Percentiles rank a stretch among this genome's conserved stretches.
phyloP scores from a whole-genome alignment of 1,140 invertebrate species.

The Papilio xuthus region DNA sequence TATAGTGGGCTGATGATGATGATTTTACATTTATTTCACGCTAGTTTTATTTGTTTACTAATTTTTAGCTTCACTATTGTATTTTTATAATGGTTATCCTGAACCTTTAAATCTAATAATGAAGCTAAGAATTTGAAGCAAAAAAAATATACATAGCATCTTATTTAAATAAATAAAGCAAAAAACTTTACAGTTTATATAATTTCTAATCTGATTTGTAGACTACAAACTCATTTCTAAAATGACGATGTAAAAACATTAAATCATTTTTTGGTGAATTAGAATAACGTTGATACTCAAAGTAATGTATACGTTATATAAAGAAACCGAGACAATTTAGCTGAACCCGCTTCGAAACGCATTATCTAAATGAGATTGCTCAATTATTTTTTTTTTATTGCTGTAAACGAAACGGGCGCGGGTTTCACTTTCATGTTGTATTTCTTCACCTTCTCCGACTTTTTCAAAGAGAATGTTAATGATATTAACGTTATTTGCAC shows the following conservation, averaged over 20 bases:
- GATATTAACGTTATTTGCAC: conserved; percentile 16
- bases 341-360: conserved; percentile 8
- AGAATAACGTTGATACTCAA: background rate
- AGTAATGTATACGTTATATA: background rate
- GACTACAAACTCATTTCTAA: background rate
- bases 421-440: conserved; percentile 8
- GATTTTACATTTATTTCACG: too few species aligned
- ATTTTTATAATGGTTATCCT: too few species aligned
- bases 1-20: too few species aligned
- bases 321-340: conserved; percentile 25
- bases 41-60: too few species aligned
- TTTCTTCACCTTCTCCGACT: background rate
- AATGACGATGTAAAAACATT: background rate
- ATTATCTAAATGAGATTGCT: conserved; percentile 14
- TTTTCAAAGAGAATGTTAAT: conserved; percentile 11
- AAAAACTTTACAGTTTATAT: too few species aligned
- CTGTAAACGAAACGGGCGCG: conserved; percentile 13
- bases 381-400: conserved; percentile 6
- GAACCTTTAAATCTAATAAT: too few species aligned
- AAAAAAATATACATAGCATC: too few species aligned
- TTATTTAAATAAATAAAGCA: too few species aligned
- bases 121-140: too few species aligned
- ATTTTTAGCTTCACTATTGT: too few species aligned
- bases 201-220: too few species aligned
- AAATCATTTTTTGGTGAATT: background rate